Evolutionary conservation across 2,797 vertebrate genomes (phyloP), one percentile per base, ranked within the genome.

Genomic region (Morus bassanus): DNA sequence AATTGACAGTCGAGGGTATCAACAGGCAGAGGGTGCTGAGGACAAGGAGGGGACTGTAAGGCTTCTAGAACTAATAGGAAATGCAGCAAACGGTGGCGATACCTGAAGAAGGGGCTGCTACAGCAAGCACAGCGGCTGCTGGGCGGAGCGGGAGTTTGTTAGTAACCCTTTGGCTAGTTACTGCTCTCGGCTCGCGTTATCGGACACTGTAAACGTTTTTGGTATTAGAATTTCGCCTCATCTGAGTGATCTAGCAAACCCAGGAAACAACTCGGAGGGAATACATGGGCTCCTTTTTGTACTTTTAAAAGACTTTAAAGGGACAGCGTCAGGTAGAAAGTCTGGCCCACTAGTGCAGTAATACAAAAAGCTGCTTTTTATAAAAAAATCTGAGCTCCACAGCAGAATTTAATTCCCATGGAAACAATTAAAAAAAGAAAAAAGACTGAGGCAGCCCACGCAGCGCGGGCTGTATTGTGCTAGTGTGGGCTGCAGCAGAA

Each of bases 11-110:
- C 74, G 53, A 95, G 94, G 87, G 85, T 90, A 97, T 97, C 96
- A 91, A 97, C 96, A 97, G 96, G 93, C 90, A 93, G 97, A 97
- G 94, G 80, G 90, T 81, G 97, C 97, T 80, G 85, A 79, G 81
- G 91, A 97, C 94, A 18, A 78, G 74, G 91, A 88, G 64, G 95
- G 95, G 97, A 97, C 92, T 65, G 91, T 98, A 98, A 98, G 98
- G 98, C 98, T 98, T 98, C 97, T 97, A 97, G 96, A 98, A 85
- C 96, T 95, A 96, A 96, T 8, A 94, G 96, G 95, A 96, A 94
- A 96, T 95, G 96, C 97, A 97, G 97, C 97, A 96, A 91, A 95
- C 82, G 85, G 96, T 67, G 89, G 94, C 77, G 81, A 81, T 95
- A 96, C 94, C 96, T 95, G 96, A 96, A 96, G 89, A 91, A 85